Evolutionary conservation across 1,140 invertebrate genomes (phyloP).

Genomic region (Anadara kagoshimensis): DNA sequence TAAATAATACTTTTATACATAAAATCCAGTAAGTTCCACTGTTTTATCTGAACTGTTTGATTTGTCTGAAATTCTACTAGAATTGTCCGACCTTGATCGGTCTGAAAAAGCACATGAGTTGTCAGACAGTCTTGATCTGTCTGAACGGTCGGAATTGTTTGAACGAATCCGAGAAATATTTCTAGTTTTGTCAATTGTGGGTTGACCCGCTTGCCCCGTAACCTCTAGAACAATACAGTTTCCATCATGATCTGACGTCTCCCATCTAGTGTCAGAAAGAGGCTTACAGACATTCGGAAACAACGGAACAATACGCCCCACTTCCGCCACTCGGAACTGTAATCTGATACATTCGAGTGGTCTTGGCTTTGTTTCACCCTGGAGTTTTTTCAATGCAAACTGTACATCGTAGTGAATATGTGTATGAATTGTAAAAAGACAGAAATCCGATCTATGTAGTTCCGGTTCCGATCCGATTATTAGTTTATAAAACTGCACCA

Average conservation of each 20-base stretch:
- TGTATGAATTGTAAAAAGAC: slow-evolving; percentile 62
- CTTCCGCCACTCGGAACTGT: slow-evolving; percentile 61
- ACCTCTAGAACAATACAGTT: slow-evolving; percentile 61
- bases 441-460: slow-evolving; percentile 59
- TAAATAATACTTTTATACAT: slow-evolving; percentile 28
- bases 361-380: slow-evolving; percentile 39
- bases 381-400: slow-evolving; percentile 62
- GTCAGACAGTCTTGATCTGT: slow-evolving; percentile 24
- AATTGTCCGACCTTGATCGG: slow-evolving; percentile 12
- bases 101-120: slow-evolving; percentile 22
- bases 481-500: slow-evolving; percentile 64
- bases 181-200: slow-evolving; percentile 19
- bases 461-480: slow-evolving; percentile 62
- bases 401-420: slow-evolving; percentile 64
- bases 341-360: slow-evolving; percentile 52
- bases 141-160: slow-evolving; percentile 30
- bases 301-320: slow-evolving; percentile 63
- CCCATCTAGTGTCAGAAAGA: slow-evolving; percentile 61
- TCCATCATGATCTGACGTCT: slow-evolving; percentile 66
- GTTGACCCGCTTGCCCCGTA: slow-evolving; percentile 15
- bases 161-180: slow-evolving; percentile 18
- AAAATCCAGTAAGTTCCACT: slow-evolving; percentile 37
- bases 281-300: slow-evolving; percentile 68
- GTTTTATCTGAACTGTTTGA: slow-evolving; percentile 34
- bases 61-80: background rate